Base-by-base conservation (phyloP, 2,888 invertebrate species). In the Orthonevra nobilis region DNA sequence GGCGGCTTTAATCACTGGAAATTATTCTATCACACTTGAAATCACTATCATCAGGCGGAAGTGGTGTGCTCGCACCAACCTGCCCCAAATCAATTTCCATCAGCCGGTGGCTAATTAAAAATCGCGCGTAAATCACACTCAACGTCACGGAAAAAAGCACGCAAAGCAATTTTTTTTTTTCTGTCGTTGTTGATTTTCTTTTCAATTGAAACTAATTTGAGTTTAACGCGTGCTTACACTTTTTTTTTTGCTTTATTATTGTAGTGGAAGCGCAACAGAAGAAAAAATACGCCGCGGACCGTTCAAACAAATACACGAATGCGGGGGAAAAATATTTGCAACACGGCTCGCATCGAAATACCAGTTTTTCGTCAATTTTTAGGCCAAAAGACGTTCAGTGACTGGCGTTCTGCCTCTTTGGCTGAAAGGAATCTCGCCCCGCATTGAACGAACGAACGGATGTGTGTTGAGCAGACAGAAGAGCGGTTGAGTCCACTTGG, bases 301-400 rank as follows among this genome's bases (percentile, higher is more conserved):
- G 26, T 10, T 48, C 19, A 34, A n/a, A 48, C 48, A 12, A 69
- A 70, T 26, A 38, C 56, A 73, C 56, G 61, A 79, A 64, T 77
- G 77, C 72, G 66, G 73, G 61, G 64, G 79, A 73, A 79, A 79
- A 68, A 68, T 61, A 56, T 34, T 73, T 26, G 50, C 48, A 70
- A 60, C 60, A 66, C 72, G 66, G 56, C 48, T 79, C 66, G 66
- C 66, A 66, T 72, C 64, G 20, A 79, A 79, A 79, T 79, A 79
- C 79, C 79, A 79, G 79, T 73, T 79, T 79, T 79, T 79, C 73
- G 50, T 79, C 66, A 79, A 79, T 73, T 79, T 79, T 79, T 79
- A 79, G 79, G 79, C 79, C 79, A 79, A 79, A 79, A 79, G 79
- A 56, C 79, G 50, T 68, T 66, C 48, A 60, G 34, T 61, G 73